A percentile compares a stretch with the other conserved stretches of the same genome.
Evolutionary conservation across 2,113 vertebrate species (phyloP).

Genomic region (Nibea coibor): DNA sequence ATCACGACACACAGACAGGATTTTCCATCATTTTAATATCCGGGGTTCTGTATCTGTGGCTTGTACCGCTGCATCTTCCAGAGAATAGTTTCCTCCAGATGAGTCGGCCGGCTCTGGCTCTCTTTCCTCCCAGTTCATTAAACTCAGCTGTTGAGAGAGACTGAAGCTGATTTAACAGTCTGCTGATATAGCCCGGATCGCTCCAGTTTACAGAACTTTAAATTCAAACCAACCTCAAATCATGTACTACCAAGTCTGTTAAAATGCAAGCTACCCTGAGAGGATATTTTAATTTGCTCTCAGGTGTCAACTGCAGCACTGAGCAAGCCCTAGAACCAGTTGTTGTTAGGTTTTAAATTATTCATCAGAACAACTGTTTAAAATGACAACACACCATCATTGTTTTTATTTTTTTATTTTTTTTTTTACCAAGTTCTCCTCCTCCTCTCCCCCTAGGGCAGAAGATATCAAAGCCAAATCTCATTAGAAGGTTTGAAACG

Average conservation of each 20-base stretch:
- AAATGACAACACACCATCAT: conserved; percentile 57
- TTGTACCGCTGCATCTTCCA: neutral
- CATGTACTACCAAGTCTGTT: neutral
- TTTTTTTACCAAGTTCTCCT: conserved; percentile 48
- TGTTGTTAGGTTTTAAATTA: conserved; percentile 64
- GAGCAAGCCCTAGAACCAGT: conserved; percentile 35
- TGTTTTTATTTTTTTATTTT: conserved; percentile 56
- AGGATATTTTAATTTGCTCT: conserved; percentile 30
- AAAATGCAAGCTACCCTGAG: conserved; percentile 20
- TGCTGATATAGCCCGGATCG: neutral
- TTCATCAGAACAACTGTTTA: conserved; percentile 74
- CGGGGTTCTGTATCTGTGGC: neutral
- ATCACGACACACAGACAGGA: neutral
- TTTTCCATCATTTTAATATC: neutral
- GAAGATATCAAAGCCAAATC: conserved; percentile 71
- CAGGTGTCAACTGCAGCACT: conserved; percentile 7
- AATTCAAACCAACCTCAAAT: conserved; percentile 18
- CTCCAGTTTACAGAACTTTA: neutral
- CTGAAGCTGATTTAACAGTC: conserved; percentile 6
- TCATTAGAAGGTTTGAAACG: conserved; percentile 70
- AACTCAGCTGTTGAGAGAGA: conserved; percentile 1
- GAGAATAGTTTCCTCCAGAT: neutral
- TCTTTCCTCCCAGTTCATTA: neutral
- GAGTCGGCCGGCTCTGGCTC: neutral
- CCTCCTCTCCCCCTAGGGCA: conserved; percentile 44